phyloP scores from a whole-genome alignment of 2,797 vertebrate species.

The Loris lydekkerianus region DNA sequence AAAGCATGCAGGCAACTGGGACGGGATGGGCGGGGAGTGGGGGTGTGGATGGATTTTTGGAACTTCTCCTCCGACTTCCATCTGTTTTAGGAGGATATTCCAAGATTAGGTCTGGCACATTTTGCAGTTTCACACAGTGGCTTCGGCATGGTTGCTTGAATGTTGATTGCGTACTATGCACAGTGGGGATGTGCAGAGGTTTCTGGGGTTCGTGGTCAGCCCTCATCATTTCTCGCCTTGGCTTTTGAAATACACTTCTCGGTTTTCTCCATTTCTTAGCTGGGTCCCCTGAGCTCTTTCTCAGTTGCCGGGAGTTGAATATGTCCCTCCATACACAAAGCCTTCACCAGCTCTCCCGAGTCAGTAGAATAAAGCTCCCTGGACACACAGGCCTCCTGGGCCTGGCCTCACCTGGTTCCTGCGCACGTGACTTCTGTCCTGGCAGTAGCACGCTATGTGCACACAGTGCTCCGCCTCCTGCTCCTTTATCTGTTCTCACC shows the following conservation, averaged over 20 bases:
- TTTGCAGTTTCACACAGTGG: background rate
- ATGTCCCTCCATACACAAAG: background rate
- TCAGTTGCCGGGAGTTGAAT: background rate
- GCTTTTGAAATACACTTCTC: background rate
- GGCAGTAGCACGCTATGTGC: background rate
- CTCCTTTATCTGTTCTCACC: background rate
- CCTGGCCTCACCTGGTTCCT: background rate
- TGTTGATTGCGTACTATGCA: background rate
- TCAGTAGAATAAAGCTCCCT: background rate
- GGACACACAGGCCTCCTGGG: background rate
- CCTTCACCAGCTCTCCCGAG: background rate
- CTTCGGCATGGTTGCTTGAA: background rate
- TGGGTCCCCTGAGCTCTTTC: background rate
- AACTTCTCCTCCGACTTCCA: background rate
- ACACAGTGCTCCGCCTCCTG: background rate
- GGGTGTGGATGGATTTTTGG: background rate
- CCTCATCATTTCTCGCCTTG: background rate
- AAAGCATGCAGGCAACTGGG: background rate
- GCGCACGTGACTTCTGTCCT: background rate
- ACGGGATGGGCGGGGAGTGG: background rate
- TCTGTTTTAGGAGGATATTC: background rate
- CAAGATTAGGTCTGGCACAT: background rate
- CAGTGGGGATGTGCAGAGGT: background rate
- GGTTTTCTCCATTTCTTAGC: background rate
- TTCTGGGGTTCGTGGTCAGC: background rate